A percentile compares a stretch with the other conserved stretches of the same genome.
Evolutionary conservation across 2,797 vertebrate genomes (phyloP).

Genomic region (Buphagus erythrorhynchus): DNA sequence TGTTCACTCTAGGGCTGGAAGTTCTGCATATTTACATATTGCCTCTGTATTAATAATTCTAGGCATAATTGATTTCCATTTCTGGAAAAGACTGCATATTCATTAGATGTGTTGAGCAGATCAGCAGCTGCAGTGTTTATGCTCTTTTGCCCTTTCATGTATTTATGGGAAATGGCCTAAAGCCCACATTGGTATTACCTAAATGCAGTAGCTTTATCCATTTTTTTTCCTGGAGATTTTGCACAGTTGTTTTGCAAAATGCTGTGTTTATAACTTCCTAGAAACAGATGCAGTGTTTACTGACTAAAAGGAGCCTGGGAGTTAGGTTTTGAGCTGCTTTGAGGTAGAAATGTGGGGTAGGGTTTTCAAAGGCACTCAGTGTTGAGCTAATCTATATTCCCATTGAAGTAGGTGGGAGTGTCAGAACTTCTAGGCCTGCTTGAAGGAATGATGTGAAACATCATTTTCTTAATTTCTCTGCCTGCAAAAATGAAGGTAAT

Average conservation of each 20-base stretch:
- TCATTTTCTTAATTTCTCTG: slow-evolving; percentile 2
- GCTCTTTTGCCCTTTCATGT: neutral
- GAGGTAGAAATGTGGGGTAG: neutral
- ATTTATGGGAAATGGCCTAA: neutral
- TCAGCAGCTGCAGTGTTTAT: neutral
- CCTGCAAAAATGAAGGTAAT: neutral
- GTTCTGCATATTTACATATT: neutral
- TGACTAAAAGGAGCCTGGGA: neutral
- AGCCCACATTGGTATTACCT: neutral
- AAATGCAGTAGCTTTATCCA: neutral
- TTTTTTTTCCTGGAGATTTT: neutral
- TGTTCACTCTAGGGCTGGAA: neutral
- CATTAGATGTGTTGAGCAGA: neutral
- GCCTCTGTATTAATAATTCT: neutral
- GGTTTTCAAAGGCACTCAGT: neutral
- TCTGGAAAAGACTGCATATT: neutral
- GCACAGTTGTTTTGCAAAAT: neutral
- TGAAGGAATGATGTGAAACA: neutral
- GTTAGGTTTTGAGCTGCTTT: neutral
- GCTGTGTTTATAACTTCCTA: neutral
- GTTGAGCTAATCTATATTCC: neutral
- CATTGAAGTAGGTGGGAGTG: neutral
- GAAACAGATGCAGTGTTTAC: neutral
- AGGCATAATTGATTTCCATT: neutral
- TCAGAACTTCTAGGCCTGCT: neutral